phyloP scores from a whole-genome alignment of 2,888 invertebrate species.

The Allolobophora icterica region DNA sequence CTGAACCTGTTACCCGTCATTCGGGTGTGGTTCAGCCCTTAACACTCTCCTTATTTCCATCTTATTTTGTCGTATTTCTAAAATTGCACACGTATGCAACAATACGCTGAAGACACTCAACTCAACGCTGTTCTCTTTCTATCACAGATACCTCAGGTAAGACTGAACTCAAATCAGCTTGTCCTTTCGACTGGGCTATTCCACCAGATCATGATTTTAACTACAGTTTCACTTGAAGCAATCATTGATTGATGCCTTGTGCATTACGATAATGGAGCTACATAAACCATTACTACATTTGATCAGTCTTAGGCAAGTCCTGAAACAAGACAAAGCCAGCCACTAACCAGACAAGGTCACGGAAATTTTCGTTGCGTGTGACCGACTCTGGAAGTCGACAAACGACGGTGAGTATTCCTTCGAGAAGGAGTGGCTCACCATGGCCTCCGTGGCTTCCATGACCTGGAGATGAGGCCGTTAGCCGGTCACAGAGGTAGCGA shows the following conservation, averaged over 20 bases:
- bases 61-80: too few species aligned
- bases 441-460: slow-evolving; percentile 43
- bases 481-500: slow-evolving; percentile 77
- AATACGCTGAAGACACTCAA: too few species aligned
- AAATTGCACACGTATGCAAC: too few species aligned
- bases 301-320: background rate
- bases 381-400: slow-evolving; percentile 68
- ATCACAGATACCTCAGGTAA: too few species aligned
- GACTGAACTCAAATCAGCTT: too few species aligned
- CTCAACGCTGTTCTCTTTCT: too few species aligned
- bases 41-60: too few species aligned
- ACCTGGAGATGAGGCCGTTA: slow-evolving; percentile 60
- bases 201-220: background rate
- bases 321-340: background rate
- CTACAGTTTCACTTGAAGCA: background rate
- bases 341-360: slow-evolving; percentile 62
- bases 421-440: slow-evolving; percentile 80
- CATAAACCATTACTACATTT: background rate
- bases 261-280: background rate
- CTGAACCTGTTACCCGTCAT: too few species aligned
- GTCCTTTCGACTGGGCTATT: background rate
- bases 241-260: background rate
- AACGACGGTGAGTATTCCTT: slow-evolving; percentile 84
- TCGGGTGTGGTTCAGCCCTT: too few species aligned
- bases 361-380: slow-evolving; percentile 54